Evolutionary conservation across 2,113 vertebrate species (phyloP), one percentile per base, ranked within the genome.

Genomic region (Chamaetylas fuelleborni): DNA sequence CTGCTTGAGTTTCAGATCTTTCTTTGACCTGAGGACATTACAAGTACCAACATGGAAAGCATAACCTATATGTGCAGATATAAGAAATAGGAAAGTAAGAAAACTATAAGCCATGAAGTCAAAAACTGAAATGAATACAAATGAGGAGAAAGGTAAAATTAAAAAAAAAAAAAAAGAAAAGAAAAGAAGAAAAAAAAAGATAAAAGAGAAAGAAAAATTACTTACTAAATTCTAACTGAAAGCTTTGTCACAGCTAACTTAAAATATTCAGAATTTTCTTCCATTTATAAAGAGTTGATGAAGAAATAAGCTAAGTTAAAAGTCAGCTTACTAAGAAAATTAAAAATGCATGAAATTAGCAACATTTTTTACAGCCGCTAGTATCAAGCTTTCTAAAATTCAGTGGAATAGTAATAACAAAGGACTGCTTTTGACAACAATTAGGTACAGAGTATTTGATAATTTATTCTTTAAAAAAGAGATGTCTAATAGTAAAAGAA

Each of bases 241-340:
- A 94, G 47, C 45, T 92, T 71, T 64, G 40, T 60, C 56, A 81
- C 24, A 74, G 36, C 28, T 81, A 48, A 82, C 70, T 83, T 73
- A 74, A 93, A 90, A 90, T 93, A 86, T 8, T 82, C 47, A 53
- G 33, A 64, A 69, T 80, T n/a, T 85, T 81, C 72, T 87, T 87
- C 69, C 34, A 43, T 76, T 90, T 94, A 43, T 33, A 83, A 51
- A 82, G 34, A 77, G 17, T 13, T 64, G 28, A 65, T 65, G 29
- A 81, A 91, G 14, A 45, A 81, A 60, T 57, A 89, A 87, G 40
- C 40, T 60, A 90, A 86, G 90, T 80, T 73, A 83, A 70, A 94
- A 92, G 42, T 23, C 51, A 58, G 3, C 42, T 90, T 88, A 66
- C 66, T 66, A 86, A 62, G 18, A 77, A 93, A 83, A 92, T 31